These are phyloP conservation scores for Crotophaga sulcirostris DNA, from an alignment of 2,113 vertebrate species.

Conservation along the genomic window DNA sequence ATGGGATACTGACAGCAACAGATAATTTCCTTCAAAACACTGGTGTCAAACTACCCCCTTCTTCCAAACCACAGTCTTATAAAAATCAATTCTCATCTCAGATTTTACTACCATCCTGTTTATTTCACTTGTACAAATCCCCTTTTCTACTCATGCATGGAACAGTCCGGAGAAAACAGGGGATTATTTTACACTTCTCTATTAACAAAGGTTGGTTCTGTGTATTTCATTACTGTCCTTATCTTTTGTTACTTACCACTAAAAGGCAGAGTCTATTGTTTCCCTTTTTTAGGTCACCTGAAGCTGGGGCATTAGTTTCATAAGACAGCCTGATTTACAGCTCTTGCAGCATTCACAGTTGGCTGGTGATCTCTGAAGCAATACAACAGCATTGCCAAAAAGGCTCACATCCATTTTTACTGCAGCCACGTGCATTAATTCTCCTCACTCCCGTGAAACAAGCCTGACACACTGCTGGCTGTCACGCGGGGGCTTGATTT, in stretches of 20 bases:
- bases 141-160: neutral
- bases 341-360: neutral
- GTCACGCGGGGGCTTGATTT: constrained; percentile 56
- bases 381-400: constrained; percentile 27
- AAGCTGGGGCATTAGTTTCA: neutral
- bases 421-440: constrained; percentile 20
- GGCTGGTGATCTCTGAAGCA: constrained; percentile 27
- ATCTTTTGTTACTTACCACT: neutral
- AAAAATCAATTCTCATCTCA: neutral
- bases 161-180: neutral
- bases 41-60: neutral
- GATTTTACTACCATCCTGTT: neutral
- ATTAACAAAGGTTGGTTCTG: neutral
- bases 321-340: neutral
- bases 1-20: neutral
- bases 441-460: constrained; percentile 9
- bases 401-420: constrained; percentile 39
- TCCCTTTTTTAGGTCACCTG: neutral
- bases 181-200: neutral
- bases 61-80: neutral
- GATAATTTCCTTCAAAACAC: neutral
- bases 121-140: neutral
- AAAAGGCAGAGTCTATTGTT: neutral
- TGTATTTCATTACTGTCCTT: neutral
- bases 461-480: neutral